A percentile compares a stretch with the other conserved stretches of the same genome.
Evolutionary conservation across 1,140 invertebrate species (phyloP).

Genomic region (Panagrolaimus sp.): DNA sequence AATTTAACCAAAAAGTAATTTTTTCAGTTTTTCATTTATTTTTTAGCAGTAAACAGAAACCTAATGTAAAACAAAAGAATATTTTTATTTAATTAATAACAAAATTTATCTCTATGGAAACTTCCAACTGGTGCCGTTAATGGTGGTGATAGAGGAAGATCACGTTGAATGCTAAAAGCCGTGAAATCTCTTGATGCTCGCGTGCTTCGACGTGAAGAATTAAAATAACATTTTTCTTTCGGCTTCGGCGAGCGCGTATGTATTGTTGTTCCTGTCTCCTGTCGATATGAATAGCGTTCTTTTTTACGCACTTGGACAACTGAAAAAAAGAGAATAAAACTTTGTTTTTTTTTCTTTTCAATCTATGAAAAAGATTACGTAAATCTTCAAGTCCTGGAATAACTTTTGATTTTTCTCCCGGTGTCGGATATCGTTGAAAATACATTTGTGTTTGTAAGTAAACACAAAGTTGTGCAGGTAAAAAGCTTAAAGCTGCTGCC

Average conservation of each 20-base stretch:
- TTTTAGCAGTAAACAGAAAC: too few relatives aligned
- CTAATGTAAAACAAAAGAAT: too few relatives aligned
- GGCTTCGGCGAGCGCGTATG: background rate
- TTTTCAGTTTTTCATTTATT: too few relatives aligned
- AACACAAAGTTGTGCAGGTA: constrained; percentile 40
- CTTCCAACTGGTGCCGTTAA: background rate
- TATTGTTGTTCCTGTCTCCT: background rate
- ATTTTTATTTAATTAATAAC: too few relatives aligned
- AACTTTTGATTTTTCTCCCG: constrained; percentile 35
- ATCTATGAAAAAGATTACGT: constrained; percentile 10
- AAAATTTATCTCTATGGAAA: too few relatives aligned
- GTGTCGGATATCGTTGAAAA: constrained; percentile 34
- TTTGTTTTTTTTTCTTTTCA: background rate
- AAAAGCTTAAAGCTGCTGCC: constrained; percentile 37
- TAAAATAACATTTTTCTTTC: constrained; percentile 10
- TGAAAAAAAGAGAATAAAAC: background rate
- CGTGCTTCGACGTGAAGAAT: constrained; percentile 12
- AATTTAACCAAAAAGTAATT: too few relatives aligned
- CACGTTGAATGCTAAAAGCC: constrained; percentile 8
- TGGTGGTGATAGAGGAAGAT: constrained; percentile 9
- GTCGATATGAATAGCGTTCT: constrained; percentile 1
- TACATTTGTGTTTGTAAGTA: constrained; percentile 39
- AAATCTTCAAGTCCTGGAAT: constrained; percentile 42
- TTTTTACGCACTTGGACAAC: constrained; percentile 5
- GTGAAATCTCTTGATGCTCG: constrained; percentile 4